Percentiles rank a stretch among this genome's conserved stretches.
phyloP scores from a whole-genome alignment of 2,797 vertebrate genomes.

The Protonibea diacanthus region DNA sequence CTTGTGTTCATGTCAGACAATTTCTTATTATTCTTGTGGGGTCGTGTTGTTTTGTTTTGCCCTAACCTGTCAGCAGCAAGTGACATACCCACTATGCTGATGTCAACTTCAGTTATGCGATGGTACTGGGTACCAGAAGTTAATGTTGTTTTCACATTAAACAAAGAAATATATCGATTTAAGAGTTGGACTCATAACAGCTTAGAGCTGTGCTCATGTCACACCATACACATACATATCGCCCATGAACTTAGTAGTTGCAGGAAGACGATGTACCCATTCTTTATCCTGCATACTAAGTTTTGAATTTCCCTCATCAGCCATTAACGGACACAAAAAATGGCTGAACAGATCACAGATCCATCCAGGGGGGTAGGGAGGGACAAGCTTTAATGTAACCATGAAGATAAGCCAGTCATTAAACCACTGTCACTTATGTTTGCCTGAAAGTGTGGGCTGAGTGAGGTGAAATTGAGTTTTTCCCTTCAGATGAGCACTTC shows the following conservation, averaged over 20 bases:
- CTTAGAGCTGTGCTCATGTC: not conserved
- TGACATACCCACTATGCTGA: not conserved
- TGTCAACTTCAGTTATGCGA: too few relatives aligned
- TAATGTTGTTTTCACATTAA: not conserved
- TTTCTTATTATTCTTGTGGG: not conserved
- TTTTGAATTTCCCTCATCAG: not conserved
- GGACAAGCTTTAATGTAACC: not conserved
- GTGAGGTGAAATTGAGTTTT: not conserved
- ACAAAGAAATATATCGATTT: not conserved
- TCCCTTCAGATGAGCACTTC: slow-evolving; percentile 5
- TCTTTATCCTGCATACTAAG: not conserved
- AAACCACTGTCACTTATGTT: not conserved
- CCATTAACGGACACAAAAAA: not conserved
- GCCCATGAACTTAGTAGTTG: not conserved
- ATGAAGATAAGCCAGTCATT: not conserved
- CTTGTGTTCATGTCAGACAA: not conserved
- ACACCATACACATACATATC: not conserved
- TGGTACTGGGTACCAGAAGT: too few relatives aligned
- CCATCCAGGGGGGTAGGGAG: too few relatives aligned
- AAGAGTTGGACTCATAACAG: too few relatives aligned
- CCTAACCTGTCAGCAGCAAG: not conserved
- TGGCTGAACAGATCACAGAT: not conserved
- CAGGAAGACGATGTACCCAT: not conserved
- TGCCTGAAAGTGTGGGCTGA: not conserved
- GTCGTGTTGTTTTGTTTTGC: not conserved